These are phyloP conservation scores for Molossus molossus DNA, from an alignment of 2,797 vertebrate species.

Conservation along the genomic window DNA sequence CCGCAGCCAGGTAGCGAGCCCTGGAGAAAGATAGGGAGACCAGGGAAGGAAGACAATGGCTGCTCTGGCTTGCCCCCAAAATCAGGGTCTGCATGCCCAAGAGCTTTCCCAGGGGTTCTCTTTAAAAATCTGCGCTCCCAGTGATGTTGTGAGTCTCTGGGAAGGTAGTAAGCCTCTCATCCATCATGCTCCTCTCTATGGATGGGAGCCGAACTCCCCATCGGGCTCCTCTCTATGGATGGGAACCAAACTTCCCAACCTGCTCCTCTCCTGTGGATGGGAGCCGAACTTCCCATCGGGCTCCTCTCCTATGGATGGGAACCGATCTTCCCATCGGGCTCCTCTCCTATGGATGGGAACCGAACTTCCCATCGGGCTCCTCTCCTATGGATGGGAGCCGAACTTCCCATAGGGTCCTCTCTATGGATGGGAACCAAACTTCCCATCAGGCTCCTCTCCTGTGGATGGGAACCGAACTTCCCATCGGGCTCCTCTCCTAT, in stretches of 20 bases:
- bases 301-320: too few relatives aligned
- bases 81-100: background rate
- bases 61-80: background rate
- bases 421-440: too few relatives aligned
- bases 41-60: background rate
- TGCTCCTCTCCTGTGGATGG: background rate
- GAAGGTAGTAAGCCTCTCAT: background rate
- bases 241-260: background rate
- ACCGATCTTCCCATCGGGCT: too few relatives aligned
- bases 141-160: background rate
- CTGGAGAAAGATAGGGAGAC: constrained; percentile 83
- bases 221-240: background rate
- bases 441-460: too few relatives aligned
- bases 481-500: too few relatives aligned
- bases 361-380: too few relatives aligned
- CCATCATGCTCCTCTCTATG: background rate
- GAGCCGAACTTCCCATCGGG: too few relatives aligned
- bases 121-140: background rate
- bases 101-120: background rate
- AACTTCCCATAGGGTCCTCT: too few relatives aligned
- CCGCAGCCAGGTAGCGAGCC: constrained; percentile 85
- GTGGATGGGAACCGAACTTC: too few relatives aligned
- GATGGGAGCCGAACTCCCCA: background rate
- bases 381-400: too few relatives aligned
- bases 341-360: too few relatives aligned